A percentile compares a stretch with the other conserved stretches of the same genome.
Evolutionary conservation across 2,797 vertebrate species (phyloP).

Genomic region (Sternotherus odoratus): DNA sequence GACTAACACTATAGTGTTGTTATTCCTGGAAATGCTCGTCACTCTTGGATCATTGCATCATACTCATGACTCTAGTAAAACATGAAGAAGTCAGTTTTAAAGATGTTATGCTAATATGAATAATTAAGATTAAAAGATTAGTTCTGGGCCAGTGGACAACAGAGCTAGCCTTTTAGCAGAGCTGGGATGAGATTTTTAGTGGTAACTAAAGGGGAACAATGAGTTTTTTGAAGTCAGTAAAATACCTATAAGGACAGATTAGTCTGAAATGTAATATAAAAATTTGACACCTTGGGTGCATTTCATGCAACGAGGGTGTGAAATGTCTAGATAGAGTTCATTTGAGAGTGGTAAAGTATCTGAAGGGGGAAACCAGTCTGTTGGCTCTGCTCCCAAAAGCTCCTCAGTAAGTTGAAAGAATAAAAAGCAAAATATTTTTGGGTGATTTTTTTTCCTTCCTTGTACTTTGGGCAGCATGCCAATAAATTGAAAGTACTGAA

Average conservation of each 20-base stretch:
- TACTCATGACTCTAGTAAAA: background rate
- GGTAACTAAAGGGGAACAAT: background rate
- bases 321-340: fast-evolving
- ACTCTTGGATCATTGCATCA: background rate
- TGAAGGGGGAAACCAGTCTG: background rate
- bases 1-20: background rate
- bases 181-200: background rate
- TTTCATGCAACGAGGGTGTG: background rate
- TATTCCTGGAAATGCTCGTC: slow-evolving; percentile 2
- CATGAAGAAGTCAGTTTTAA: background rate
- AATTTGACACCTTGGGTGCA: background rate
- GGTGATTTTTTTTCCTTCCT: background rate
- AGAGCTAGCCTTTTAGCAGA: background rate
- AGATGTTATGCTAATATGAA: background rate
- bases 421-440: background rate
- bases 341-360: background rate
- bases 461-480: background rate
- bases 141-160: background rate
- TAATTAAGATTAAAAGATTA: background rate
- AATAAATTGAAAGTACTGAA: background rate
- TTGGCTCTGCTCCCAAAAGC: background rate
- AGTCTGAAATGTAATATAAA: background rate
- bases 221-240: background rate
- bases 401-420: background rate
- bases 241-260: background rate